Evolutionary conservation across 1,140 invertebrate genomes (phyloP).

Genomic region (Vanessa tameamea): DNA sequence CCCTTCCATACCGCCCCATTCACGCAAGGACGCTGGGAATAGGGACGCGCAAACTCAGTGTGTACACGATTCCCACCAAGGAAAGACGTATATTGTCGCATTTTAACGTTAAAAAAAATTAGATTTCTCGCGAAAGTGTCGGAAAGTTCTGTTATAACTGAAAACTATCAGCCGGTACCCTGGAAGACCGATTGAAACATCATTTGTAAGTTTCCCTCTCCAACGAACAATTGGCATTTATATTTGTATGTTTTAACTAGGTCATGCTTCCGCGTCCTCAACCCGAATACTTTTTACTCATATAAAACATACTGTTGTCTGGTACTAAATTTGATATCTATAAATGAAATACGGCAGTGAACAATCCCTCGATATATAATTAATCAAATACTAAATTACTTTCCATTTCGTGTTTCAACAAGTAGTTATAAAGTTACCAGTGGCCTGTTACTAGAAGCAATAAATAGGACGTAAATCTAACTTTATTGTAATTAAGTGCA

Average conservation of each 20-base stretch:
- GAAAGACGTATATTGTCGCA: slow-evolving; percentile 55
- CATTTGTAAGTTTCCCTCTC: slow-evolving; percentile 60
- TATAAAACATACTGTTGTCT: slow-evolving; percentile 34
- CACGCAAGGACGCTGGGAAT: slow-evolving; percentile 73
- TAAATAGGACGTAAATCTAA: neutral
- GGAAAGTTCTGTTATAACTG: slow-evolving; percentile 43
- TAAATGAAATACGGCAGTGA: slow-evolving; percentile 1
- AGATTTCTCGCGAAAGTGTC: slow-evolving; percentile 47
- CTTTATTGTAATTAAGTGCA: slow-evolving; percentile 1
- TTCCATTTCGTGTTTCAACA: neutral
- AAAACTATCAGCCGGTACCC: slow-evolving; percentile 43
- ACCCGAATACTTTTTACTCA: slow-evolving; percentile 50
- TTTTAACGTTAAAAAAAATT: slow-evolving; percentile 27
- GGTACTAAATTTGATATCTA: slow-evolving; percentile 35
- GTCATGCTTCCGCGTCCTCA: slow-evolving; percentile 73
- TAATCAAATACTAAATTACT: slow-evolving; percentile 12
- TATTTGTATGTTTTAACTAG: slow-evolving; percentile 50
- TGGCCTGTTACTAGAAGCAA: neutral
- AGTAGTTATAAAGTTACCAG: slow-evolving; percentile 1
- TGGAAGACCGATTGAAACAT: slow-evolving; percentile 64
- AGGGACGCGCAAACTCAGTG: slow-evolving; percentile 77
- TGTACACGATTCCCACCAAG: slow-evolving; percentile 52
- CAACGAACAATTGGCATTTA: slow-evolving; percentile 27
- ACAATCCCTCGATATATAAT: neutral
- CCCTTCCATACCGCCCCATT: slow-evolving; percentile 71